phyloP scores from a whole-genome alignment of 64 coral and sea anemone genomes.

The Porites australiensis region DNA sequence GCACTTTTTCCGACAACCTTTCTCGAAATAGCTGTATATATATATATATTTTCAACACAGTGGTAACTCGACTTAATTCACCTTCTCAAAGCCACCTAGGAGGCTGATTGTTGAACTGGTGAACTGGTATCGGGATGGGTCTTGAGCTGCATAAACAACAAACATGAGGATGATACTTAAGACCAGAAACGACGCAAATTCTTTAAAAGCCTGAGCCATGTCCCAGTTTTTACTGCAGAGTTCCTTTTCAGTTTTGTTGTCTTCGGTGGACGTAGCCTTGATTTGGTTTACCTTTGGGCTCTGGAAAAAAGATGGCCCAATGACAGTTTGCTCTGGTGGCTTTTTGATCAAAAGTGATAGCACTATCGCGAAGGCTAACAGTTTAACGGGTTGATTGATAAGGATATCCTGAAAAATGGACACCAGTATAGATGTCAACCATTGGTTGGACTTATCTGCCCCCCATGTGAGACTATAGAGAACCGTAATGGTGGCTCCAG shows the following conservation, averaged over 20 bases:
- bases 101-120: constrained; percentile 14
- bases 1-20: no score
- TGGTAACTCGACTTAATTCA: neutral
- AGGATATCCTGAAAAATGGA: no score
- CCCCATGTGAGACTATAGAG: constrained; percentile 7
- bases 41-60: no score
- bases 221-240: neutral
- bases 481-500: neutral
- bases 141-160: constrained; percentile 51
- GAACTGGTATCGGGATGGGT: constrained; percentile 20
- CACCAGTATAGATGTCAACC: no score
- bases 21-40: no score
- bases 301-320: neutral
- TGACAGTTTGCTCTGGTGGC: neutral
- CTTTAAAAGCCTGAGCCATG: constrained; percentile 23
- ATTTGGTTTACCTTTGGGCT: neutral
- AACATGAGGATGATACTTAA: constrained; percentile 22
- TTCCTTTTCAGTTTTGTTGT: neutral
- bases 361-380: neutral
- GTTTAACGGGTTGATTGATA: no score
- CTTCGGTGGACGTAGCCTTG: neutral
- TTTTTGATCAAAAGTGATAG: constrained; percentile 38
- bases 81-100: constrained; percentile 40
- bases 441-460: constrained; percentile 38
- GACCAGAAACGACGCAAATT: constrained; percentile 21